These are phyloP conservation scores for Metellina segmentata DNA, from an alignment of 2,888 invertebrate species.

Conservation along the genomic window DNA sequence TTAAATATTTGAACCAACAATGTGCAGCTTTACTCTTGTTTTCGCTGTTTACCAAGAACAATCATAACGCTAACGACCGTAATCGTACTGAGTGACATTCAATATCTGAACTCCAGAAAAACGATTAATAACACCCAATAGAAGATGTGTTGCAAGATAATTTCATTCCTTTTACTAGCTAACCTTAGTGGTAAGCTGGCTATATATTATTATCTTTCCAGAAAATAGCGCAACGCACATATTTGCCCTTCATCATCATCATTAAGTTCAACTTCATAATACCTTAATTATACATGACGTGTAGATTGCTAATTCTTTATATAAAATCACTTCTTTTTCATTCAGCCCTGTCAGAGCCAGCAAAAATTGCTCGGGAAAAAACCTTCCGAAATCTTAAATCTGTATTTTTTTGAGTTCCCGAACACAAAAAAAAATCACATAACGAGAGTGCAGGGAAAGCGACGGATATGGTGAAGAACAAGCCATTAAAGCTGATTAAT, in stretches of 20 bases:
- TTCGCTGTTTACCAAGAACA: neutral
- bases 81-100: neutral
- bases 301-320: conserved; percentile 50
- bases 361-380: neutral
- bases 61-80: neutral
- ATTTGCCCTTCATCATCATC: conserved; percentile 72
- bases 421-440: conserved; percentile 33
- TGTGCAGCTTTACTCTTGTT: neutral
- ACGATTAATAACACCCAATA: conserved; percentile 34
- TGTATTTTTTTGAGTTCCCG: neutral
- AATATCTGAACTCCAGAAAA: neutral
- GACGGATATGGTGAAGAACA: conserved; percentile 60
- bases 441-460: conserved; percentile 23
- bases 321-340: conserved; percentile 13
- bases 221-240: conserved; percentile 50
- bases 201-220: conserved; percentile 65
- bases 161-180: neutral
- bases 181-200: conserved; percentile 47
- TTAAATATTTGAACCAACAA: too few species aligned
- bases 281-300: conserved; percentile 71
- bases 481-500: conserved; percentile 76
- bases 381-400: neutral
- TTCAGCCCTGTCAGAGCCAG: neutral
- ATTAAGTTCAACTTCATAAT: conserved; percentile 58
- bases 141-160: conserved; percentile 3